Conservation (phyloP, 2,797 vertebrate species). For the Aotus griseimembra region DNA sequence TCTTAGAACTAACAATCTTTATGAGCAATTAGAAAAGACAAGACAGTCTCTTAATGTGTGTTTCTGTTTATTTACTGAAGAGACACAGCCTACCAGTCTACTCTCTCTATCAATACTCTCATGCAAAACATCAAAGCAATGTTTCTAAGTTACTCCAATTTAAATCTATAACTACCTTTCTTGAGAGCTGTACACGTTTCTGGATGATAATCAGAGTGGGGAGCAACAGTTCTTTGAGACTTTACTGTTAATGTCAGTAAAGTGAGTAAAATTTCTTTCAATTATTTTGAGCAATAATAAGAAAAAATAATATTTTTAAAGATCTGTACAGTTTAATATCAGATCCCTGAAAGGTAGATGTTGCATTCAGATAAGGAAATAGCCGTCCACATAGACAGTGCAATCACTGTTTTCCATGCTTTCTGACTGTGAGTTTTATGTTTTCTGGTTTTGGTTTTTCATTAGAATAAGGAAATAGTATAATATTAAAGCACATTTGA, state of each 20-base stretch:
- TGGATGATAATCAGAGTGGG: not conserved
- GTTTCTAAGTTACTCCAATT: not conserved
- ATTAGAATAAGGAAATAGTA: not conserved
- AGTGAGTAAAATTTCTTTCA: not conserved
- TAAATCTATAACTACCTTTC: constrained; percentile 15
- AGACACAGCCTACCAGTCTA: not conserved
- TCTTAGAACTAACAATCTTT: not conserved
- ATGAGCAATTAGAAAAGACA: not conserved
- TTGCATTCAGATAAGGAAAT: not conserved
- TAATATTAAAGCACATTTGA: not conserved
- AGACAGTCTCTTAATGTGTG: not conserved
- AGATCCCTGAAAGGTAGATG: not conserved
- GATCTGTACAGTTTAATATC: not conserved
- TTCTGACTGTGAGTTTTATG: not conserved
- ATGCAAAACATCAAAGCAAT: not conserved
- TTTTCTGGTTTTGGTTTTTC: not conserved
- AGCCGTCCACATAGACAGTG: not conserved
- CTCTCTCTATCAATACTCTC: not conserved
- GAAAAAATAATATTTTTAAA: constrained; percentile 33
- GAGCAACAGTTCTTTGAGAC: not conserved
- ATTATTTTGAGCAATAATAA: not conserved
- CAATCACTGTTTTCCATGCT: not conserved
- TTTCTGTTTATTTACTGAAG: not conserved
- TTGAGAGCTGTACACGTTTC: not conserved
- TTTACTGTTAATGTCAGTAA: not conserved